Base-by-base conservation (phyloP, 2,113 vertebrate species). In the Corythoichthys intestinalis region DNA sequence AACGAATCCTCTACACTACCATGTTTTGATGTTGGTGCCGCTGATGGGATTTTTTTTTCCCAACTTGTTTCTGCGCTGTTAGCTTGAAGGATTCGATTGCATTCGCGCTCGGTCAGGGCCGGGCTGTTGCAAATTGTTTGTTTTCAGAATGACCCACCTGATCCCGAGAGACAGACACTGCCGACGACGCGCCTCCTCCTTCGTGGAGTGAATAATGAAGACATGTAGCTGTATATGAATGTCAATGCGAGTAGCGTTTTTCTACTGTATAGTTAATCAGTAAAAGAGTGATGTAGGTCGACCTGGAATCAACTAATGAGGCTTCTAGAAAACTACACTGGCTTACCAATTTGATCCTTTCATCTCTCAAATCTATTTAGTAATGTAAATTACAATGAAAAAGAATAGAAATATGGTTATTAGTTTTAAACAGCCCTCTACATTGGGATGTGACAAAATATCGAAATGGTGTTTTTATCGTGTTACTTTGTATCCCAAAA, bases 31-130 rank as follows among this genome's bases (percentile, higher is more conserved):
- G 70, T 69, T 77, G 67, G 70, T 70, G 68, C 67, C 69, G 71
- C 70, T 85, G 85, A 89, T 89, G 72, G 84, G 74, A 73, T 87
- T 78, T 79, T 59, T 67, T 44, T 35, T 50, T 38, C 69, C 60
- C 54, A 70, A 74, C 56, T 79, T 77, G 59, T 85, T 71, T 87
- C 78, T 86, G 83, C 84, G 76, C 80, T 72, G 73, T 75, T 88
- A 75, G 79, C 82, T 88, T 87, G 77, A 85, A 37, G 88, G 69
- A 90, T 90, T 87, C 87, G 70, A 90, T 89, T 87, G 73, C 59
- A 70, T 86, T 80, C 76, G 48, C 58, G 67, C 62, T 60, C 11
- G 20, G 70, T 59, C 39, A 20, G 53, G 69, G 69, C 74, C 83
- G 71, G 35, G 70, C 37, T 70, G 20, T 73, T 78, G 65, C 12